phyloP scores from a whole-genome alignment of 2,888 invertebrate genomes.

The Sarcophaga carnaria region DNA sequence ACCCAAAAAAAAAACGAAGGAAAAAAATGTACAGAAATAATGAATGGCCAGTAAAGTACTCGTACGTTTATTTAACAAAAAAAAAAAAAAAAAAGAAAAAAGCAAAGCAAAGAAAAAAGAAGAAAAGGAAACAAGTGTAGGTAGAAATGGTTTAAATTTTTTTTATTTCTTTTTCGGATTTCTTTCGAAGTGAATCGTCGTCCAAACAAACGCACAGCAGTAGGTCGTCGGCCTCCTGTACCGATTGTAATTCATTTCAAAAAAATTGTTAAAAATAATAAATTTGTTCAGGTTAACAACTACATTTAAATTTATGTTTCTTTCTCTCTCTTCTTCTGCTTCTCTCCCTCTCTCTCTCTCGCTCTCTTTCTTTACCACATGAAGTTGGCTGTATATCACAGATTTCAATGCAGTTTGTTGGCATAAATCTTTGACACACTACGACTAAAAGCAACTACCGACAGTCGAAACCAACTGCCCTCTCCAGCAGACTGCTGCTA shows the following conservation, averaged over 20 bases:
- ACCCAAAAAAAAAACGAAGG: conserved; percentile 13
- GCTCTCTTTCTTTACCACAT: too few species aligned
- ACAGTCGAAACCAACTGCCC: neutral
- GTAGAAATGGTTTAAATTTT: neutral
- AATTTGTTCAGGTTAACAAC: conserved; percentile 80
- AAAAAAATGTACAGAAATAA: conserved; percentile 44
- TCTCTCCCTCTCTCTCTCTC: too few species aligned
- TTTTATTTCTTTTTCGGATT: neutral
- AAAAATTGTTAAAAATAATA: conserved; percentile 77
- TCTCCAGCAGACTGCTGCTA: neutral
- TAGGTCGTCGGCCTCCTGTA: conserved; percentile 66
- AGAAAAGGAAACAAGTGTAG: neutral
- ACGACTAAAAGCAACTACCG: conserved; percentile 1
- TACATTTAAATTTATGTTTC: conserved; percentile 78
- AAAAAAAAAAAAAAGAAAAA: neutral
- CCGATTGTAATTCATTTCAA: conserved; percentile 67
- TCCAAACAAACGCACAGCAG: conserved; percentile 65
- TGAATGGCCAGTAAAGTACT: conserved; percentile 52
- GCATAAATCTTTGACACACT: conserved; percentile 5
- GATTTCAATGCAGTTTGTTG: conserved; percentile 26
- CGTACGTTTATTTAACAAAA: conserved; percentile 2
- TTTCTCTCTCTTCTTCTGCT: neutral
- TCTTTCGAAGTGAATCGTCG: neutral
- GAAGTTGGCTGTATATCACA: neutral
- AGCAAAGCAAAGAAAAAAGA: neutral